Conservation (phyloP, 1,140 invertebrate genomes). For the Lepidostoma basale region DNA sequence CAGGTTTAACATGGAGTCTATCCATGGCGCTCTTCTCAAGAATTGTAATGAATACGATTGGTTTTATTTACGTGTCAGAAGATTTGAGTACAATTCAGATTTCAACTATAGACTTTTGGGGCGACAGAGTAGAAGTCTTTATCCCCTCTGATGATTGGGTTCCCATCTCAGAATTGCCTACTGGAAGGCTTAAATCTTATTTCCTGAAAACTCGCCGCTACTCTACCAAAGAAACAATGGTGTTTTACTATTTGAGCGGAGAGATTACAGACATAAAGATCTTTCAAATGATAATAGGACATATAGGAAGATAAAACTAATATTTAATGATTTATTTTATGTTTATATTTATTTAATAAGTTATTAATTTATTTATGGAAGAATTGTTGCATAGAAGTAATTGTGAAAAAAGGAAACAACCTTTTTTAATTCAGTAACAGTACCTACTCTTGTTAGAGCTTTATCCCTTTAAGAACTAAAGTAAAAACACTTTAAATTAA, state of each 20-base stretch:
- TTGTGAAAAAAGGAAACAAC: no score
- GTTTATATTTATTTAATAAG: background rate
- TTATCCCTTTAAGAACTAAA: no score
- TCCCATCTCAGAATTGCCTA: slow-evolving; percentile 54
- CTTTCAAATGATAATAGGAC: slow-evolving; percentile 47
- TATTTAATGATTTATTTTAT: background rate
- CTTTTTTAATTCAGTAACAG: no score
- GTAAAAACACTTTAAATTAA: no score
- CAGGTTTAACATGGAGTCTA: slow-evolving; percentile 52
- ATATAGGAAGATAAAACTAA: no score
- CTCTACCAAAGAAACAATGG: slow-evolving; percentile 53
- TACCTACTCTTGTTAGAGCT: no score
- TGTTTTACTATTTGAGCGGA: slow-evolving; percentile 53
- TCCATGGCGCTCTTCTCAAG: slow-evolving; percentile 7
- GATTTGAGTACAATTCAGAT: slow-evolving; percentile 60
- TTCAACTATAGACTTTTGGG: slow-evolving; percentile 64
- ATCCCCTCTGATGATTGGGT: slow-evolving; percentile 56
- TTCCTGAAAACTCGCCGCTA: slow-evolving; percentile 51
- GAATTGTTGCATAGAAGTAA: no score
- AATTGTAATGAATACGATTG: slow-evolving; percentile 60
- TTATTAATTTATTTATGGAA: background rate
- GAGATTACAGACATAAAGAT: slow-evolving; percentile 42
- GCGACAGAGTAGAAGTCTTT: slow-evolving; percentile 59
- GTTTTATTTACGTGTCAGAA: slow-evolving; percentile 63
- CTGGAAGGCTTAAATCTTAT: slow-evolving; percentile 50